These are phyloP conservation scores for Calyptommatus sinebrachiatus DNA, from an alignment of 2,113 vertebrate genomes.

Conservation along the genomic window DNA sequence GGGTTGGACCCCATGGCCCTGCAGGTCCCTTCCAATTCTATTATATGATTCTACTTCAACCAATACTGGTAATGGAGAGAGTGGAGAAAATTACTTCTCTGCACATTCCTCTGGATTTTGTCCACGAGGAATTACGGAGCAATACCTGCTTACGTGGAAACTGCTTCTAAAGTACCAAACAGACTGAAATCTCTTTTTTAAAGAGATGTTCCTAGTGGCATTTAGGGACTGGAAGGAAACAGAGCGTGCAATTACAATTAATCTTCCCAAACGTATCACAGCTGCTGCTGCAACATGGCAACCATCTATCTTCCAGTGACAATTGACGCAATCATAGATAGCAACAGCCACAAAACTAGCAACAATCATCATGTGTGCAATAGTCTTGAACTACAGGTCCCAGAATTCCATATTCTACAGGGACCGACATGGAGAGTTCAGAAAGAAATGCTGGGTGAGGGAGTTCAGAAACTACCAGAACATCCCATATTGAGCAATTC, in stretches of 20 bases:
- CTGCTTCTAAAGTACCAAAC: not conserved
- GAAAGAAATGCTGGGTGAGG: too few species aligned
- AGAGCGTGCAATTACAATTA: not conserved
- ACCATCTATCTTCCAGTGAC: not conserved
- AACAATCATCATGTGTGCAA: not conserved
- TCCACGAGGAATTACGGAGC: not conserved
- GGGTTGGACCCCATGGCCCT: too few species aligned
- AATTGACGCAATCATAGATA: too few species aligned
- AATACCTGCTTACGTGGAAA: not conserved
- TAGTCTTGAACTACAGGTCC: not conserved
- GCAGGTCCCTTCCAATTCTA: too few species aligned
- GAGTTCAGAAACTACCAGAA: too few species aligned
- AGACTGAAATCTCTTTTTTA: not conserved
- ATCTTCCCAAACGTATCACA: not conserved
- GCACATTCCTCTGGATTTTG: not conserved
- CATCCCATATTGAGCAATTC: too few species aligned
- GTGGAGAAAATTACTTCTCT: too few species aligned
- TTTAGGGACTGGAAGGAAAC: constrained; percentile 3
- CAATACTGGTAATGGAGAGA: too few species aligned
- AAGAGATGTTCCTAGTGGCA: not conserved
- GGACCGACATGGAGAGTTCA: too few species aligned
- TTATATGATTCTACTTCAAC: too few species aligned
- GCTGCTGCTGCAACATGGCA: not conserved
- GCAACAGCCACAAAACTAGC: too few species aligned
- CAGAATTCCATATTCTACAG: not conserved